phyloP scores from a whole-genome alignment of 2,113 vertebrate genomes.

The Argyrosomus japonicus region DNA sequence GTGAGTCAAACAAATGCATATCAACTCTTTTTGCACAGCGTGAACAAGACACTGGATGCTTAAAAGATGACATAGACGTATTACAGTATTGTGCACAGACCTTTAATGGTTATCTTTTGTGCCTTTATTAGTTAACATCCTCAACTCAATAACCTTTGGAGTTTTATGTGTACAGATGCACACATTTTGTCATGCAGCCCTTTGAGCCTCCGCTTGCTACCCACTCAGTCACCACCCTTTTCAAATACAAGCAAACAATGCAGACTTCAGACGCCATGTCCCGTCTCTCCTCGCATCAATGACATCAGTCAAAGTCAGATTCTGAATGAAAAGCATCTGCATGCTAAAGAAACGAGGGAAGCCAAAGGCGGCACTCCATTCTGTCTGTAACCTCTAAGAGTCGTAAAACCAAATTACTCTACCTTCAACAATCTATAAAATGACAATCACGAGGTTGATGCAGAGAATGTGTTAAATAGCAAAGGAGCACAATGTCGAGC shows the following conservation, averaged over 20 bases:
- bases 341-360: neutral
- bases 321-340: conserved; percentile 9
- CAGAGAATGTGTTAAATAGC: conserved; percentile 2
- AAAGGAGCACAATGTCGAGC: neutral
- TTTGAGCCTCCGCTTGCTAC: neutral
- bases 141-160: neutral
- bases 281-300: neutral
- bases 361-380: neutral
- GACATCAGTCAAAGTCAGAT: neutral
- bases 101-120: neutral
- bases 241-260: conserved; percentile 48
- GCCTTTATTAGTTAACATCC: neutral
- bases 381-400: neutral
- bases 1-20: neutral
- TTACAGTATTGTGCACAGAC: neutral
- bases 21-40: neutral
- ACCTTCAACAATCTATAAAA: conserved; percentile 21
- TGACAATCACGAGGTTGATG: conserved; percentile 3
- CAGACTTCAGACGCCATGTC: neutral
- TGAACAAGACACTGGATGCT: neutral
- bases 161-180: neutral
- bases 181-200: neutral
- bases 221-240: conserved; percentile 14
- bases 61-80: neutral
- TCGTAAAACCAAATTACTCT: conserved; percentile 20